Evolutionary conservation across 2,888 invertebrate genomes (phyloP).

Genomic region (Cosmopolites sordidus): DNA sequence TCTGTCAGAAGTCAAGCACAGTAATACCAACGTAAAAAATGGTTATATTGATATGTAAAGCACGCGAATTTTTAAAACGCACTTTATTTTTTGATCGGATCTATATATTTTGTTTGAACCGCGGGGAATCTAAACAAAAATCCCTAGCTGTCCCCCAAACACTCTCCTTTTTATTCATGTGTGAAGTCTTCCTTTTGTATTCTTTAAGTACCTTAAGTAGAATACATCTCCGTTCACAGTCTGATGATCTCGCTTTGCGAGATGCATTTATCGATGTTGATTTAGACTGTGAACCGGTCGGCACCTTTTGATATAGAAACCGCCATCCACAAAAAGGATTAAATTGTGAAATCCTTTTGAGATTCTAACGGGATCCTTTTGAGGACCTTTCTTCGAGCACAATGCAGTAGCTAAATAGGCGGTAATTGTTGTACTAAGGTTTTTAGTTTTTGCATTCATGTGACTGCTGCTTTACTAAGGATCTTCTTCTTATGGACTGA

Average conservation of each 20-base stretch:
- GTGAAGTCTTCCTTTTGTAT: not conserved
- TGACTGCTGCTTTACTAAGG: too few relatives aligned
- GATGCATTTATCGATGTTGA: not conserved
- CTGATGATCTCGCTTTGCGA: not conserved
- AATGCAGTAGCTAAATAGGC: constrained; percentile 7
- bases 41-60: too few relatives aligned
- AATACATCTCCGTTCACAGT: not conserved
- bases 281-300: constrained; percentile 6
- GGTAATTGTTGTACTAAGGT: constrained; percentile 6
- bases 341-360: constrained; percentile 4
- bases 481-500: too few relatives aligned
- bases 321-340: constrained; percentile 15
- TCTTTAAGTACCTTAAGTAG: not conserved
- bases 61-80: too few relatives aligned
- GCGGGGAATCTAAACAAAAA: too few relatives aligned
- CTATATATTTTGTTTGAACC: too few relatives aligned
- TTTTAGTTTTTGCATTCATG: not conserved
- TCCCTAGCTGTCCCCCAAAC: too few relatives aligned
- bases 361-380: constrained; percentile 5
- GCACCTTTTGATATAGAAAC: constrained; percentile 19
- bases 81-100: too few relatives aligned
- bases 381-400: constrained; percentile 1
- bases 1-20: too few relatives aligned
- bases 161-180: not conserved
- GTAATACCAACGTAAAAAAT: too few relatives aligned